Percentiles rank a stretch among this genome's conserved stretches.
Evolutionary conservation across 2,888 invertebrate genomes (phyloP).

Genomic region (Heliothis peltigera): DNA sequence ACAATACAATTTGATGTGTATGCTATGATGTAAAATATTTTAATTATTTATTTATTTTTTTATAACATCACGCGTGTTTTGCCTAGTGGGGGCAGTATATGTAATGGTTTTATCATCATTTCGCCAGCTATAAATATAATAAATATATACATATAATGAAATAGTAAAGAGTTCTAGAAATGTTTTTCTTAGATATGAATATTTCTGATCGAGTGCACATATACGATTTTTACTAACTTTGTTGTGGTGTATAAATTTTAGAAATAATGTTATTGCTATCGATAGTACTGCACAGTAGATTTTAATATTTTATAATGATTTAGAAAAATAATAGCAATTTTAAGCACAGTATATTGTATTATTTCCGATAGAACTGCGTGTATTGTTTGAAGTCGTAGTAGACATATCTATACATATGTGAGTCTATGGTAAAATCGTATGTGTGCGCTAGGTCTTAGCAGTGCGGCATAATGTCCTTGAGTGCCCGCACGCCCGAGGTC

Average conservation of each 20-base stretch:
- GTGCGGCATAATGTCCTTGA: slow-evolving; percentile 3
- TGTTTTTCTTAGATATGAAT: slow-evolving; percentile 25
- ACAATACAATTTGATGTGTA: slow-evolving; percentile 46
- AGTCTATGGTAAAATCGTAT: slow-evolving; percentile 6
- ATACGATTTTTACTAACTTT: neutral
- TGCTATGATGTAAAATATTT: slow-evolving; percentile 41
- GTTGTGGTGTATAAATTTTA: neutral
- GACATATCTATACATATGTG: no score
- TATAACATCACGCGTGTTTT: neutral
- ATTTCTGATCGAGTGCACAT: slow-evolving; percentile 29
- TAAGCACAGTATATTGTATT: no score
- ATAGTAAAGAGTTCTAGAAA: slow-evolving; percentile 3
- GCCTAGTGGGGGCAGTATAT: neutral
- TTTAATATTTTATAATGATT: no score
- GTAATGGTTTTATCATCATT: neutral
- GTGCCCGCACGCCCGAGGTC: slow-evolving; percentile 10
- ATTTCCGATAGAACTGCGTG: no score
- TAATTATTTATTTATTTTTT: slow-evolving; percentile 35
- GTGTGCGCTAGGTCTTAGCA: slow-evolving; percentile 27
- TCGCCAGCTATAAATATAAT: slow-evolving; percentile 10
- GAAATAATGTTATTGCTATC: no score
- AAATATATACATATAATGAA: slow-evolving; percentile 9
- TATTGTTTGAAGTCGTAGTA: no score
- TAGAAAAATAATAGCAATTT: no score
- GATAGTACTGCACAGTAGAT: no score